Evolutionary conservation across 2,797 vertebrate genomes (phyloP).

Genomic region (Sebastes trivittatus): DNA sequence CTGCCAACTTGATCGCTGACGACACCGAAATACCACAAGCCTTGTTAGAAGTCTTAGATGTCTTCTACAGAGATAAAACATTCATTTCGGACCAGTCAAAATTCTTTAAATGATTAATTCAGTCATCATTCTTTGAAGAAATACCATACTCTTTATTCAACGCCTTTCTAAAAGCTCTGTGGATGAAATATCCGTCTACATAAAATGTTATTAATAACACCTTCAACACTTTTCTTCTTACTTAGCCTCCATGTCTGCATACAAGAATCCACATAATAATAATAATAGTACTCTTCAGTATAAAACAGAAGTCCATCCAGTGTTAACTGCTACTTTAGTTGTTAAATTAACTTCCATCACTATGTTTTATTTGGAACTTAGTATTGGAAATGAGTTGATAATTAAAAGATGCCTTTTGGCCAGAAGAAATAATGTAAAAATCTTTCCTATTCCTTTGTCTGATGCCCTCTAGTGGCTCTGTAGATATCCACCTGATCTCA

Average conservation of each 20-base stretch:
- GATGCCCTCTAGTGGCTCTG: constrained; percentile 31
- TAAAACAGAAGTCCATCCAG: constrained; percentile 3
- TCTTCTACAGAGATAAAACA: too few species aligned
- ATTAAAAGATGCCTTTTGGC: background rate
- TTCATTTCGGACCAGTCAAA: too few species aligned
- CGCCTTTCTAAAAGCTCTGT: too few species aligned
- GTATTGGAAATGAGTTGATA: background rate
- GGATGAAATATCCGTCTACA: too few species aligned
- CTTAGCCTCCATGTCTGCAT: background rate
- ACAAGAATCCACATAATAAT: background rate
- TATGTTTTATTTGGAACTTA: background rate
- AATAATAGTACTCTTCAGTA: background rate
- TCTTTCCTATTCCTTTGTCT: background rate
- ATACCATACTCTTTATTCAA: too few species aligned
- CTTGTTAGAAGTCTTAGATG: too few species aligned
- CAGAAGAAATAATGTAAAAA: background rate
- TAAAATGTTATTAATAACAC: too few species aligned
- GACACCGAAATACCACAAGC: too few species aligned
- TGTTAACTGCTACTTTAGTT: background rate
- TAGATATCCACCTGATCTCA: constrained; percentile 4
- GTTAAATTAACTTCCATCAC: background rate
- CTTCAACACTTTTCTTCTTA: background rate
- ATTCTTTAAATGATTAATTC: too few species aligned
- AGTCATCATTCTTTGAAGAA: too few species aligned
- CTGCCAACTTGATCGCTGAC: too few species aligned